Base-by-base conservation (phyloP, 2,113 vertebrate species). In the Epinephelus fuscoguttatus region DNA sequence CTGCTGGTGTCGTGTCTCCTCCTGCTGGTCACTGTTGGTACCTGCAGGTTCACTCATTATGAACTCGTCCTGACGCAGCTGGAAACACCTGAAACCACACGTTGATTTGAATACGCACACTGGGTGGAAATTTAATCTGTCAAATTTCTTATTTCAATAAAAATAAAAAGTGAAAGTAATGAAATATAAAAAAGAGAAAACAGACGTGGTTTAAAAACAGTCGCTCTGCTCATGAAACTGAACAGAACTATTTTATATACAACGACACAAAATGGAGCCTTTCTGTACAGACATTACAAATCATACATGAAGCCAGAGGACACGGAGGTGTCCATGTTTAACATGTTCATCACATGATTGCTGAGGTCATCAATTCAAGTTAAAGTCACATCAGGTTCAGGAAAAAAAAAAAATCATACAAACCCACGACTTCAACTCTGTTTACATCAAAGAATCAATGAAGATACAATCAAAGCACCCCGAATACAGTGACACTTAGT, bases 191-290 rank as follows among this genome's bases (percentile, higher is more conserved):
- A 2, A n/a, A 1, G 53, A 55, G 6, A 64, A 4, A 25, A 33
- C 10, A 62, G 17, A 2, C 10, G 18, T 42, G 17, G 49, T 17
- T 61, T 66, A 55, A 62, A 14, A 30, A 81, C 53, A 25, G 57
- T 50, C 1, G 42, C 62, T 86, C 80, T 61, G 90, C 90, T 92
- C 90, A 92, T 92, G 49, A 88, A 92, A 92, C 91, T 90, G 91
- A 92, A 67, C 87, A 84, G 56, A 75, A 37, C 52, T 4, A 30
- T 33, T 86, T 89, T 78, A 84, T 75, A 69, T 78, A 69, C 64
- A 79, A 42, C 30, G 45, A 64, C 4, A 9, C 40, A 10, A 53
- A 63, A 66, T 47, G 17, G 2, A 55, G 6, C 11, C 14, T 42
- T 61, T 68, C 56, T 37, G 37, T 70, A 59, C 53, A 57, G 17